phyloP scores from a whole-genome alignment of 1,140 invertebrate genomes.

The Drosophila pseudoananassae region DNA sequence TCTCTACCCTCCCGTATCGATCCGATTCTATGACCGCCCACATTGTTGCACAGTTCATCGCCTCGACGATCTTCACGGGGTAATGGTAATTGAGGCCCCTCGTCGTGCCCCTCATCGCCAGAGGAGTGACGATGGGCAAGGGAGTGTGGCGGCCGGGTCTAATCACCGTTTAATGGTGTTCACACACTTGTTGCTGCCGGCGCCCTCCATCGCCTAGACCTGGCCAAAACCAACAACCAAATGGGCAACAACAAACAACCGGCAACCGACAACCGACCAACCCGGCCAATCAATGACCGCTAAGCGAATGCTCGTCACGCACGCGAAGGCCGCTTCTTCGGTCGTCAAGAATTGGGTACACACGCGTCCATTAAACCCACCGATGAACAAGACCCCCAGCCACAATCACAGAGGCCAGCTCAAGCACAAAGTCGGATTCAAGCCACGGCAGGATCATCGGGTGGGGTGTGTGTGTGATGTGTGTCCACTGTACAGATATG shows the following conservation, averaged over 20 bases:
- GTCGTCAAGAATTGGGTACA: conserved; percentile 68
- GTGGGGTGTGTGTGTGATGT: conserved; percentile 8
- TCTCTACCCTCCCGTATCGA: conserved; percentile 14
- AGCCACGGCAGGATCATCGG: conserved; percentile 30
- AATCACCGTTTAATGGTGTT: conserved; percentile 80
- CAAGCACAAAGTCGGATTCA: conserved; percentile 1
- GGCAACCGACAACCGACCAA: conserved; percentile 2
- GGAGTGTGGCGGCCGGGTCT: conserved; percentile 45
- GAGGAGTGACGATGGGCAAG: conserved; percentile 32
- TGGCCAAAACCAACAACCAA: conserved; percentile 47
- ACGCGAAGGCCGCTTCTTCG: conserved; percentile 69
- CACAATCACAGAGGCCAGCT: conserved; percentile 2
- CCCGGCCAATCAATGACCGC: conserved; percentile 77
- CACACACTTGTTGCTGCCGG: conserved; percentile 77
- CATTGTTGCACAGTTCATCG: conserved; percentile 51
- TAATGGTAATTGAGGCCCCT: conserved; percentile 54
- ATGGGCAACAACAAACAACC: conserved; percentile 9
- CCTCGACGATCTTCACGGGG: conserved; percentile 53
- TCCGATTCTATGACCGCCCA: conserved; percentile 53
- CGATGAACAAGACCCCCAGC: conserved; percentile 24
- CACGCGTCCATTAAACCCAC: conserved; percentile 66
- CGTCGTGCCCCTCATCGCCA: conserved; percentile 36
- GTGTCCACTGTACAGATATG: conserved; percentile 50
- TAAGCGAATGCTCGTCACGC: conserved; percentile 78
- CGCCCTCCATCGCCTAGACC: conserved; percentile 65